These are phyloP conservation scores for Drosophila yooni DNA, from an alignment of 2,888 invertebrate species.

Conservation along the genomic window DNA sequence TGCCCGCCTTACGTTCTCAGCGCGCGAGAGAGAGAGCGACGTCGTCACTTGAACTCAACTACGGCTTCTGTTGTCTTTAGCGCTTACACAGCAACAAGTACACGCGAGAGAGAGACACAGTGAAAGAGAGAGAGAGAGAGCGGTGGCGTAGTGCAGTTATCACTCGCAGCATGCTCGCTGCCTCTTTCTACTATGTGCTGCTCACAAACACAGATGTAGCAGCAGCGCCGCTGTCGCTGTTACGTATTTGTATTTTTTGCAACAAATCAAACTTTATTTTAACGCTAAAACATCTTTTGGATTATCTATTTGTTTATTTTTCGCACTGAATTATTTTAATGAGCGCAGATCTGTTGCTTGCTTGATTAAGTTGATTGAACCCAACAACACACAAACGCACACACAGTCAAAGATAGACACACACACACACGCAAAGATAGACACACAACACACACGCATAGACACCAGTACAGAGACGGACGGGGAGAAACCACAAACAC, in stretches of 20 bases:
- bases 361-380: slow-evolving; percentile 65
- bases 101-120: slow-evolving; percentile 18
- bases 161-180: slow-evolving; percentile 41
- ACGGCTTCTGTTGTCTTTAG: slow-evolving; percentile 70
- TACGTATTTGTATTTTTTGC: slow-evolving; percentile 75
- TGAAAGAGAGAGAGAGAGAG: slow-evolving; percentile 3
- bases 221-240: slow-evolving; percentile 52
- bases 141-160: slow-evolving; percentile 57
- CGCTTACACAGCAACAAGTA: slow-evolving; percentile 49
- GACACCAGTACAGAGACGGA: slow-evolving; percentile 34
- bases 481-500: slow-evolving; percentile 30
- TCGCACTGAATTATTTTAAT: slow-evolving; percentile 32
- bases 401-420: slow-evolving; percentile 1
- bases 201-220: slow-evolving; percentile 35
- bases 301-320: slow-evolving; percentile 23
- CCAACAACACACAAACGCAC: slow-evolving; percentile 35
- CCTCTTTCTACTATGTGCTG: slow-evolving; percentile 30
- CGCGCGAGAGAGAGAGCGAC: slow-evolving; percentile 30
- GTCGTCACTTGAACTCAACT: slow-evolving; percentile 76
- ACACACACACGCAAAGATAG: slow-evolving; percentile 4
- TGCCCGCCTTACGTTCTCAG: slow-evolving; percentile 42
- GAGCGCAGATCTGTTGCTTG: slow-evolving; percentile 37
- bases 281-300: slow-evolving; percentile 19
- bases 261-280: slow-evolving; percentile 48
- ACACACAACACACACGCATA: slow-evolving; percentile 10